Base-by-base conservation (phyloP, 2,888 invertebrate genomes). In the Scotopteryx bipunctaria region DNA sequence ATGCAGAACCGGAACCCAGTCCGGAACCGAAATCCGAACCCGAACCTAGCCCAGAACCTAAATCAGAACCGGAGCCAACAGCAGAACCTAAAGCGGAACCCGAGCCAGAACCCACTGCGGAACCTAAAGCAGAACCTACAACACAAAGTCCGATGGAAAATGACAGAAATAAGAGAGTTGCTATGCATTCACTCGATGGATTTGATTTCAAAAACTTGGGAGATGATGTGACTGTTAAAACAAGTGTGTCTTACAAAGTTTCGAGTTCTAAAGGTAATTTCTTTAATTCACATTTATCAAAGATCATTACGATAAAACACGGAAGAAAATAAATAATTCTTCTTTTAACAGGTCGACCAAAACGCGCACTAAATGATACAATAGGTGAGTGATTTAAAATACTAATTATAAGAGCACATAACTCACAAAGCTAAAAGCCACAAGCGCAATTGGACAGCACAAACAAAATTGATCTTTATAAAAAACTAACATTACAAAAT, bases 161-260 rank as follows among this genome's bases (percentile, higher is more conserved):
- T 32, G 85, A 83, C 46, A 81, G 88, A 46, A 93, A 93, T 23
- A 92, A 93, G 56, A 81, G 93, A 35, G 92, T 92, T 0, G 92
- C 92, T 0, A 86, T 86, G 73, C 89, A 89, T 64, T 79, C 86
- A 0, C 44, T 83, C 2, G 87, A 89, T 38, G 90, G 88, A 15
- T 73, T 90, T 9, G 86, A 88, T 55, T 86, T 91, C 23, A 86
- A 86, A 53, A 84, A 88, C 27, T 76, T 90, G 5, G 91, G 91
- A 15, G 83, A 92, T 45, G 95, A 94, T 29, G 94, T 95, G 16
- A 93, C 94, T 0, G 95, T 95, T 6, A 94, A 95, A 67, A 96
- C 95, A 0, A 95, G 95, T 71, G 94, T 96, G 2, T 95, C 95
- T 0, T 96, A 94, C 76, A 92, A 94, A 76, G 95, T 96, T 56